Percentiles rank a stretch among this genome's conserved stretches.
These are phyloP conservation scores for Limonius californicus DNA, from an alignment of 1,140 invertebrate species.

Conservation along the genomic window DNA sequence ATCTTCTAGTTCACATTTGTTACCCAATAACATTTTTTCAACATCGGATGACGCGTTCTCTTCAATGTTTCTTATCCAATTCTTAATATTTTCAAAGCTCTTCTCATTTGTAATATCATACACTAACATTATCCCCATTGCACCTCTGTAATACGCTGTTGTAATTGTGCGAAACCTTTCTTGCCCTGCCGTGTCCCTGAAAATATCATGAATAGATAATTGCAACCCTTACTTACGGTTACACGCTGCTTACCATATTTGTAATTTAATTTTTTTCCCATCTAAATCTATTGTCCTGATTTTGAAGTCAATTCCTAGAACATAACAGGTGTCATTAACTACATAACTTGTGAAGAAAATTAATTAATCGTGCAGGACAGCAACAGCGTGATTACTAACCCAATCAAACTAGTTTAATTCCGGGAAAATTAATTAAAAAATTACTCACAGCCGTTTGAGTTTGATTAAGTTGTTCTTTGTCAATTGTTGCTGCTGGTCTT, in stretches of 20 bases:
- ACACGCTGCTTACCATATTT: slow-evolving; percentile 80
- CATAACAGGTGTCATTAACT: too few species aligned
- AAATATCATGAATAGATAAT: slow-evolving; percentile 6
- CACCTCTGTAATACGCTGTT: slow-evolving; percentile 96
- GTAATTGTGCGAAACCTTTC: slow-evolving; percentile 97
- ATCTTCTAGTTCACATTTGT: slow-evolving; percentile 91
- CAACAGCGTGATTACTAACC: too few species aligned
- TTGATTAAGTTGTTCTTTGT: too few species aligned
- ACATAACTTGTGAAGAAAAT: too few species aligned
- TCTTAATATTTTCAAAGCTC: slow-evolving; percentile 98
- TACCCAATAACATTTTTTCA: slow-evolving; percentile 92
- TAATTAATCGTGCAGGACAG: too few species aligned
- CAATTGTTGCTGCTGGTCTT: too few species aligned
- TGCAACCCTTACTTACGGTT: not conserved
- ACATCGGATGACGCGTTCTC: slow-evolving; percentile 93
- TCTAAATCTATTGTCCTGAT: slow-evolving; percentile 97
- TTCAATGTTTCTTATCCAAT: slow-evolving; percentile 98
- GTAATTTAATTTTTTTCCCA: slow-evolving; percentile 97
- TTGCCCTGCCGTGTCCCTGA: slow-evolving; percentile 94
- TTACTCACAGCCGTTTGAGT: too few species aligned
- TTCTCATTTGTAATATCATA: slow-evolving; percentile 98
- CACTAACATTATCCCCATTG: slow-evolving; percentile 99
- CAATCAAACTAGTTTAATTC: too few species aligned
- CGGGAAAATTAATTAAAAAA: too few species aligned
- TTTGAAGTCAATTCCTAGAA: slow-evolving; percentile 97